phyloP scores from a whole-genome alignment of 1,140 invertebrate genomes.

The Neodiprion fabricii region DNA sequence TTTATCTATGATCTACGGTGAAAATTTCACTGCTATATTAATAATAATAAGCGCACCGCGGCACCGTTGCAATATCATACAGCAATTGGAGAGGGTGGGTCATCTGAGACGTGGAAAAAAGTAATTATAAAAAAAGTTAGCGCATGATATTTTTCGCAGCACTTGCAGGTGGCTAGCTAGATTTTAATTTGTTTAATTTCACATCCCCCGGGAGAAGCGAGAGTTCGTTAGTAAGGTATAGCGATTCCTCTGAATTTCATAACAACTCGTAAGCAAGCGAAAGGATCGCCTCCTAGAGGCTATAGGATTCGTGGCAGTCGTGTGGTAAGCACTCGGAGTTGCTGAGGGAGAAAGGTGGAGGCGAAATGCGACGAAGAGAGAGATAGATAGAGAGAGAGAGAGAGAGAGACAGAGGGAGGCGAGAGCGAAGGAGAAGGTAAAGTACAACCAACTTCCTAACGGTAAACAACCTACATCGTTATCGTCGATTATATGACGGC shows the following conservation, averaged over 20 bases:
- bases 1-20: too few species aligned
- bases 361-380: slow-evolving; percentile 8
- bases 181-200: too few species aligned
- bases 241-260: slow-evolving; percentile 29
- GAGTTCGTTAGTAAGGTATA: slow-evolving; percentile 34
- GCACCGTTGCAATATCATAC: too few species aligned
- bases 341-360: slow-evolving; percentile 21
- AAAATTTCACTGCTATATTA: too few species aligned
- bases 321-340: too few species aligned
- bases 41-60: too few species aligned
- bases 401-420: background rate
- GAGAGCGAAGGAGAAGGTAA: slow-evolving; percentile 11
- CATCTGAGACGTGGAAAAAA: too few species aligned
- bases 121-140: too few species aligned
- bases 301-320: background rate
- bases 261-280: slow-evolving; percentile 34
- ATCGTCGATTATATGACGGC: slow-evolving; percentile 21
- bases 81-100: too few species aligned
- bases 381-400: background rate
- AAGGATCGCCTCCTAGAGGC: background rate
- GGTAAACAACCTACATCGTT: slow-evolving; percentile 37
- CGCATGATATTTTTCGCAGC: too few species aligned
- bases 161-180: too few species aligned
- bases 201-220: background rate
- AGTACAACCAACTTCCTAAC: slow-evolving; percentile 27